Evolutionary conservation across 2,797 vertebrate species (phyloP), one percentile per base, ranked within the genome.

Genomic region (Gymnothorax reevesii): DNA sequence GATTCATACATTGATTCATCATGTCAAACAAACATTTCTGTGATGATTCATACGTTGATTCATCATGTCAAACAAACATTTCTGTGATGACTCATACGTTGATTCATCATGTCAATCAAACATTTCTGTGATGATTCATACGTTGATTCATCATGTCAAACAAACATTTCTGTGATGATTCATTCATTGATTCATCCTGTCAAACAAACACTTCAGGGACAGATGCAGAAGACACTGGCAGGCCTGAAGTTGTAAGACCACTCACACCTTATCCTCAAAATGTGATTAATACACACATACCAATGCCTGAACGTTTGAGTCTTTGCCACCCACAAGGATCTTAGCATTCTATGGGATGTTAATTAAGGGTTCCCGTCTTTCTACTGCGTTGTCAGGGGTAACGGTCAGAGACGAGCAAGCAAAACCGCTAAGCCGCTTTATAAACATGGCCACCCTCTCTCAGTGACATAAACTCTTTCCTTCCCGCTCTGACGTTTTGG

Each of bases 321-420:
- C 88, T 85, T 83, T 88, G 87, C 90, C 91, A 93, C 89, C 90
- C 91, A 91, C 91, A 91, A 85, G 87, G 88, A 52, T 77, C 90
- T 89, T 90, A 91, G 90, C 90, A 88, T 89, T 60, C 54, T 82
- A 85, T 73, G 83, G 87, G 85, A 90, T 54, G 86, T 92, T 93
- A 91, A 88, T 91, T 87, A 88, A 89, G 89, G 93, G 92, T 92
- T n/a, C 82, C 54, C 90, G 84, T 89, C 75, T 62, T 80, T 25
- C 54, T 90, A 7, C 62, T 86, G 69, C 84, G 91, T 93, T 93
- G 92, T 93, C 89, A 75, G 83, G 83, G 84, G 84, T 89, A 89
- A 91, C 86, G 88, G 60, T 83, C 66, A 59, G 3, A 88, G 92
- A 91, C 89, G 87, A 88, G 86, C 89, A 92, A 89, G 93, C 89